Conservation (phyloP, 2,113 vertebrate genomes). For the Miniopterus natalensis region DNA sequence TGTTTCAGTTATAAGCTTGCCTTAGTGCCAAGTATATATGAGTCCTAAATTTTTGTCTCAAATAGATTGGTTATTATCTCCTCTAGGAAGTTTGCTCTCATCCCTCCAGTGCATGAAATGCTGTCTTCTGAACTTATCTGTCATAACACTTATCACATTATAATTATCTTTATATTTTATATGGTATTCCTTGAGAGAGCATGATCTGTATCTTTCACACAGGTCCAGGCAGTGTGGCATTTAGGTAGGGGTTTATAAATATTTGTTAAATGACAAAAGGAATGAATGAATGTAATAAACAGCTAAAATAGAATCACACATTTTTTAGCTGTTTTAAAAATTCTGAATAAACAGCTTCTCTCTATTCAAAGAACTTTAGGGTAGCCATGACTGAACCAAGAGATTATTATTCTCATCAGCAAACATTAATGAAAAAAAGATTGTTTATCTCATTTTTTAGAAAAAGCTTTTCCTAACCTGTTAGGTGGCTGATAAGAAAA, state of each 20-base stretch:
- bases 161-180: slow-evolving; percentile 24
- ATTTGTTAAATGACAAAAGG: slow-evolving; percentile 63
- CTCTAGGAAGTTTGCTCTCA: slow-evolving; percentile 30
- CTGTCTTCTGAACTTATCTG: not conserved
- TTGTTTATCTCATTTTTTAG: slow-evolving; percentile 82
- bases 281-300: slow-evolving; percentile 65
- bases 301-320: slow-evolving; percentile 41
- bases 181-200: not conserved
- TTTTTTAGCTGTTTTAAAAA: slow-evolving; percentile 68
- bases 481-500: slow-evolving; percentile 80
- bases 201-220: slow-evolving; percentile 22
- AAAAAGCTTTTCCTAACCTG: slow-evolving; percentile 78
- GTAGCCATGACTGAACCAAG: slow-evolving; percentile 57
- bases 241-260: slow-evolving; percentile 55
- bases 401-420: slow-evolving; percentile 77
- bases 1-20: slow-evolving; percentile 35
- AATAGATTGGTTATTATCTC: slow-evolving; percentile 32
- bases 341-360: slow-evolving; percentile 58
- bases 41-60: slow-evolving; percentile 58
- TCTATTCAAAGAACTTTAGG: slow-evolving; percentile 71
- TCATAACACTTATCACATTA: slow-evolving; percentile 28
- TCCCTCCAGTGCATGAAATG: not conserved
- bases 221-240: not conserved
- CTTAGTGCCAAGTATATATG: slow-evolving; percentile 49
- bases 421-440: slow-evolving; percentile 76